Base-by-base conservation (phyloP, 2,888 invertebrate genomes). In the Phortica okadai region DNA sequence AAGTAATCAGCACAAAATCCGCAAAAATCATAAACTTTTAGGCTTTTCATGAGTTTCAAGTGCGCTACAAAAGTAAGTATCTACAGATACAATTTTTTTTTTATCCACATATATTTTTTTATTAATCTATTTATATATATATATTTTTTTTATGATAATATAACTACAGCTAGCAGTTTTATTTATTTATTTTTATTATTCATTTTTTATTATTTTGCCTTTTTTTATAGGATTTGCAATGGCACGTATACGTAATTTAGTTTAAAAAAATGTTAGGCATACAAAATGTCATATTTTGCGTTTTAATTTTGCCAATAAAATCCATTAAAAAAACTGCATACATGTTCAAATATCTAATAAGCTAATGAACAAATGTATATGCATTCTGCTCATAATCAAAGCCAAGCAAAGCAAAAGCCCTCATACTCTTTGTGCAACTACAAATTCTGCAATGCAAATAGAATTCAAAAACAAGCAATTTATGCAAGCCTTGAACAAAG, bases 11-110 rank as follows among this genome's bases (percentile, higher is more conserved):
- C 69, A 16, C 45, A 45, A 50, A 50, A 69, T 69, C 69, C 64
- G 14, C 41, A 64, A 44, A 25, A 62, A 62, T 3, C 50, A 69
- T 50, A 42, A 69, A 69, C 41, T 21, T 50, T 1, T 50, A 69
- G 50, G 69, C 69, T 69, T 69, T 69, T 44, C 8, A 69, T 45
- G 45, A 44, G 69, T 41, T 69, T 69, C 41, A 69, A 69, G 69
- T 69, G 69, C 25, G 44, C 41, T 41, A 50, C 50, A 50, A 8
- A 33, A 64, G 64, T 33, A 33, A 33, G 14, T 59, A 59, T 59
- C n/a, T 3, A 21, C 59, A 59, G 16, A 59, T 59, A 59, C n/a
- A n/a, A n/a, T 59, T 59, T n/a, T 59, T 7, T 16, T 1, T 59
- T 7, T 14, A n/a, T 10, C 14, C 14, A 16, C n/a, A 8, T 16